Evolutionary conservation across 1,140 invertebrate genomes (phyloP).

Genomic region (Bombus terrestris): DNA sequence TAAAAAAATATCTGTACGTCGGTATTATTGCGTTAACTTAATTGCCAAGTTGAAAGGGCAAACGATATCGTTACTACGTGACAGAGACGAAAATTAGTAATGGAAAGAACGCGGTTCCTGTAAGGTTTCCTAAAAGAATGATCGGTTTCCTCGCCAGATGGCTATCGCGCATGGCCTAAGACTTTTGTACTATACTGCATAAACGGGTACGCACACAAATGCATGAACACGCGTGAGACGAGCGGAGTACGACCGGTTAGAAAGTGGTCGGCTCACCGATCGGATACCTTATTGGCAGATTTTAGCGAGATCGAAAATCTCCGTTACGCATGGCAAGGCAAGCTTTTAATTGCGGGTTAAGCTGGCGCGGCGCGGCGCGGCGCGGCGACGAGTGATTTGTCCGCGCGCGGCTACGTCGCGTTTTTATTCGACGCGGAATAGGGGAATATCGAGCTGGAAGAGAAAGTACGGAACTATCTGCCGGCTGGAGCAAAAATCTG

Average conservation of each 20-base stretch:
- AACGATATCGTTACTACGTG: too few species aligned
- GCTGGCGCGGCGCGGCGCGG: neutral
- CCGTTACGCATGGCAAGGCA: constrained; percentile 21
- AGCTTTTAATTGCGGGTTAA: neutral
- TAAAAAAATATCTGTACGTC: too few species aligned
- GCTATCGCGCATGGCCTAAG: neutral
- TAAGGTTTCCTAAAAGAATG: neutral
- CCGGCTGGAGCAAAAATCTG: constrained; percentile 1
- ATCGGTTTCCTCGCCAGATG: neutral
- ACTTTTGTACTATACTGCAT: neutral
- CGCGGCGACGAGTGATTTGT: neutral
- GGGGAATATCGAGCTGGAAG: neutral
- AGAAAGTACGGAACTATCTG: constrained; percentile 44
- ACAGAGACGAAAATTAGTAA: too few species aligned
- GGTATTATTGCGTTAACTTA: too few species aligned
- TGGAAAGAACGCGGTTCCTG: too few species aligned
- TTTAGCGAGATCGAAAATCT: constrained; percentile 28
- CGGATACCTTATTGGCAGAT: constrained; percentile 4
- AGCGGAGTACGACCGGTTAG: constrained; percentile 10
- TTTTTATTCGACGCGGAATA: constrained; percentile 31
- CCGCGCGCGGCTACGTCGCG: neutral
- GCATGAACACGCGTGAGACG: neutral
- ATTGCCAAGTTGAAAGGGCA: too few species aligned
- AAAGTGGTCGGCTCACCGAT: neutral
- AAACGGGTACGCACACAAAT: neutral